Conservation (phyloP, 2,797 vertebrate species). For the Molothrus ater region DNA sequence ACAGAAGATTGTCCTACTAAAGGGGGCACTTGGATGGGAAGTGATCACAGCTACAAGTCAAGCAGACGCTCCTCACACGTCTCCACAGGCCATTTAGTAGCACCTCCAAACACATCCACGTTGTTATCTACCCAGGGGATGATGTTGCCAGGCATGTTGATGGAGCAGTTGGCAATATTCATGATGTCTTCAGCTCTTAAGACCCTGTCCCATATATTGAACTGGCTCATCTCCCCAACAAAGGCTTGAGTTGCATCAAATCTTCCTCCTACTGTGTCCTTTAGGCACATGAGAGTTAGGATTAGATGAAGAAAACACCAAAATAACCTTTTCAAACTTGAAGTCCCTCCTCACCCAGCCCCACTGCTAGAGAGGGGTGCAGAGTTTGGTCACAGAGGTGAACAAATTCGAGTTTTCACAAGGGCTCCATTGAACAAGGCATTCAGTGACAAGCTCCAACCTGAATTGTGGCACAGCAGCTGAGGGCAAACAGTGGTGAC, state of each 20-base stretch:
- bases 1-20: slow-evolving; percentile 64
- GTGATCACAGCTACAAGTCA: slow-evolving; percentile 80
- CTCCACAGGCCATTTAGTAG: slow-evolving; percentile 90
- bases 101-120: slow-evolving; percentile 93
- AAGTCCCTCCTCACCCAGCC: neutral
- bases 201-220: slow-evolving; percentile 97
- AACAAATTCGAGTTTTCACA: neutral
- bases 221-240: slow-evolving; percentile 97
- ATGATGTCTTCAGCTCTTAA: slow-evolving; percentile 88
- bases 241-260: slow-evolving; percentile 98
- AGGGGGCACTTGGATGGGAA: slow-evolving; percentile 49
- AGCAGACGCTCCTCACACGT: slow-evolving; percentile 90
- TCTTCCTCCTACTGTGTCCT: slow-evolving; percentile 95
- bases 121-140: slow-evolving; percentile 93
- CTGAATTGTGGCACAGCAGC: neutral
- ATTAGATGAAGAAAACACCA: neutral
- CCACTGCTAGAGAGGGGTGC: neutral
- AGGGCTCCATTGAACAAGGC: neutral
- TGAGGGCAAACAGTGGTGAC: neutral
- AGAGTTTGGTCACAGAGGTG: neutral
- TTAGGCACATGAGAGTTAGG: slow-evolving; percentile 47
- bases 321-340: neutral
- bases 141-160: slow-evolving; percentile 91
- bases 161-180: slow-evolving; percentile 93
- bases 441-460: neutral